Conservation (phyloP, 2,797 vertebrate genomes). For the Sebastes taczanowskii region DNA sequence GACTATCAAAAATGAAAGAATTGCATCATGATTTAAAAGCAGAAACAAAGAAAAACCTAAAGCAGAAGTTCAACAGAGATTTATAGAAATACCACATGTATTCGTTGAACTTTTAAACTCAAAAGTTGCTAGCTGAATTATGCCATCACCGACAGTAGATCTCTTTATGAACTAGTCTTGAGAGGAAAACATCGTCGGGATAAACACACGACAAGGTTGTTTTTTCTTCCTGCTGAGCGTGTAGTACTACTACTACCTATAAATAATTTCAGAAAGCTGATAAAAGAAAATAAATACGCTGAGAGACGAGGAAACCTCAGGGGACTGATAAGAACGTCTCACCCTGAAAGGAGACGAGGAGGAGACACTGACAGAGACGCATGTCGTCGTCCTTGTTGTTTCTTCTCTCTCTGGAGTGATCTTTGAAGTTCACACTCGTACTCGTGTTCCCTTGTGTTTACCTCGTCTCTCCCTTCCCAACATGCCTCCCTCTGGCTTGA, state of each 20-base stretch:
- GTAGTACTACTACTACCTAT: background rate
- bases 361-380: background rate
- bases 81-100: background rate
- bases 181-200: background rate
- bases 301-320: background rate
- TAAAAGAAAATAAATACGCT: background rate
- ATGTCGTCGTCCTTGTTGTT: background rate
- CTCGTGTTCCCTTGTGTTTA: slow-evolving; percentile 1
- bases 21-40: background rate
- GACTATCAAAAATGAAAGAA: no score
- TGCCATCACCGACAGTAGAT: background rate
- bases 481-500: slow-evolving; percentile 3
- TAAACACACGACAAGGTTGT: background rate
- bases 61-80: background rate
- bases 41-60: background rate
- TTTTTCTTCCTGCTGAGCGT: background rate
- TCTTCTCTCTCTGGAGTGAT: background rate
- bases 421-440: slow-evolving; percentile 18
- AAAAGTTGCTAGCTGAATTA: background rate
- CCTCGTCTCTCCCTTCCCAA: background rate
- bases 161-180: background rate
- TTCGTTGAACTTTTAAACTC: background rate
- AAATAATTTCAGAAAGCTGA: background rate
- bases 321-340: background rate
- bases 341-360: background rate